These are phyloP conservation scores for Nyctalus aviator DNA, from an alignment of 2,797 vertebrate genomes.

Conservation along the genomic window DNA sequence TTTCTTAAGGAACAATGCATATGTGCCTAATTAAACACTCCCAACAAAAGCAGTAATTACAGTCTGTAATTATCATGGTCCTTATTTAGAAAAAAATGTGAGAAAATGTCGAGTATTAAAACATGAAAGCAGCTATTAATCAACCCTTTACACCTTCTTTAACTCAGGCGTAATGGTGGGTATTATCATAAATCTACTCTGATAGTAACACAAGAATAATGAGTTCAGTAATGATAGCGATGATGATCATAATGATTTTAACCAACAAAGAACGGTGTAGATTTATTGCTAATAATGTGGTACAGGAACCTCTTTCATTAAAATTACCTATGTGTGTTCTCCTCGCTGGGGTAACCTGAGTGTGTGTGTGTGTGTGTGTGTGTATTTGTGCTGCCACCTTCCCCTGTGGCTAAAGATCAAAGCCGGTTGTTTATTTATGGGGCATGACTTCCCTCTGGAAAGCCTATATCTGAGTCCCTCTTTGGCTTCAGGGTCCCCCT, in stretches of 20 bases:
- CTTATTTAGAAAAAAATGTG: conserved; percentile 88
- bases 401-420: conserved; percentile 42
- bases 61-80: conserved; percentile 87
- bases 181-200: conserved; percentile 92
- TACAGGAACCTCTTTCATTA: conserved; percentile 93
- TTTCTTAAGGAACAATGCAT: conserved; percentile 75
- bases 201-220: conserved; percentile 94
- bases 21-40: conserved; percentile 83
- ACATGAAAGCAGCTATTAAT: conserved; percentile 93
- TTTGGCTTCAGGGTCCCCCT: not conserved
- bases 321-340: conserved; percentile 90
- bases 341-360: conserved; percentile 81
- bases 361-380: not conserved
- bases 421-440: not conserved
- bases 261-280: conserved; percentile 94
- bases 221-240: conserved; percentile 93
- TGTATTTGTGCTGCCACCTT: conserved; percentile 56
- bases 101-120: conserved; percentile 91
- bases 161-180: conserved; percentile 91
- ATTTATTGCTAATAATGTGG: conserved; percentile 94
- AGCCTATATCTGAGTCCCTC: conserved; percentile 24
- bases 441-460: conserved; percentile 62
- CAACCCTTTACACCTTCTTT: conserved; percentile 93
- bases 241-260: conserved; percentile 94
- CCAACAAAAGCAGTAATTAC: conserved; percentile 88